Evolutionary conservation across 2,797 vertebrate species (phyloP).

Genomic region (Tragopan temminckii): DNA sequence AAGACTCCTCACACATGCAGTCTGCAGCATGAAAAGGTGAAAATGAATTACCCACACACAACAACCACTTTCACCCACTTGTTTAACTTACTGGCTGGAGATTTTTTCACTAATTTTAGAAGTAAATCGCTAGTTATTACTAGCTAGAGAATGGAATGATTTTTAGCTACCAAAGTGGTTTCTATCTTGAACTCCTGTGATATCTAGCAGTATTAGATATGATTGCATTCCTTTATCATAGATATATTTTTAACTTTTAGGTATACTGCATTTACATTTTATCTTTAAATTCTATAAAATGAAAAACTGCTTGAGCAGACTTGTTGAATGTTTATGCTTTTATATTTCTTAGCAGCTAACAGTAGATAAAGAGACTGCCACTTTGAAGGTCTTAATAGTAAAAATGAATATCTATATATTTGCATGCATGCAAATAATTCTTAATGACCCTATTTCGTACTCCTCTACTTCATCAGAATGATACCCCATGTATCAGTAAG

Average conservation of each 20-base stretch:
- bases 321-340: slow-evolving; percentile 13
- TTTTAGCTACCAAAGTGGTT: not conserved
- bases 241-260: not conserved
- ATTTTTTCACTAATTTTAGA: not conserved
- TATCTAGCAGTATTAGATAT: not conserved
- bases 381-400: slow-evolving; percentile 42
- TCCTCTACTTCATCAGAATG: slow-evolving; percentile 54
- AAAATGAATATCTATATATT: slow-evolving; percentile 19
- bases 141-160: not conserved
- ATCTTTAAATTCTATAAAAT: slow-evolving; percentile 21
- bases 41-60: not conserved
- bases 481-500: slow-evolving; percentile 56
- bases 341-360: not conserved
- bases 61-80: not conserved
- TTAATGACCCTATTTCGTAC: slow-evolving; percentile 43
- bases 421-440: slow-evolving; percentile 54
- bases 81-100: not conserved
- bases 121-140: not conserved
- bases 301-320: slow-evolving; percentile 15
- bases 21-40: not conserved
- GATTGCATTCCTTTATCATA: not conserved
- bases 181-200: not conserved
- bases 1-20: not conserved
- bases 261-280: not conserved
- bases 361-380: not conserved